A percentile compares a stretch with the other conserved stretches of the same genome.
phyloP scores from a whole-genome alignment of 2,888 invertebrate species.

The Cacoxenus indagator region DNA sequence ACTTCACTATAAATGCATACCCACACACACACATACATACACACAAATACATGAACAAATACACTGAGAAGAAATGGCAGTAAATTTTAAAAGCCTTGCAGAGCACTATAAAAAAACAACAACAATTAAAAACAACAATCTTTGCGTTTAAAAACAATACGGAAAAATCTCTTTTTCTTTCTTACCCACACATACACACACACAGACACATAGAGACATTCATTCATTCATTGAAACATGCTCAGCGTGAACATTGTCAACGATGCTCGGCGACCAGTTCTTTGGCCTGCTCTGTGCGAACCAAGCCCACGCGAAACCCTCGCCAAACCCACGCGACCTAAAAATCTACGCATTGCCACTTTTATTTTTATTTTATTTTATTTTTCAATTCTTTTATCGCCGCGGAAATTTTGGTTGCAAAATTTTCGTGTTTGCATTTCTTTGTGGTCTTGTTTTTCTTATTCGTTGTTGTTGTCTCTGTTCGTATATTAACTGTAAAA shows the following conservation, averaged over 20 bases:
- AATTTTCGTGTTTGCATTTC: not conserved
- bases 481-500: conserved; percentile 3
- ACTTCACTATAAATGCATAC: conserved; percentile 25
- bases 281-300: no score
- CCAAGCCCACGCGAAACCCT: no score
- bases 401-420: not conserved
- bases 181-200: not conserved
- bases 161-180: not conserved
- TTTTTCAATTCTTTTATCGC: no score
- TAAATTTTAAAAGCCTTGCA: conserved; percentile 3
- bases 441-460: not conserved
- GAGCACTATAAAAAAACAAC: no score
- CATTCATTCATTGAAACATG: not conserved
- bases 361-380: no score
- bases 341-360: no score
- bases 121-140: conserved; percentile 22
- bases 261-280: no score
- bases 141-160: not conserved
- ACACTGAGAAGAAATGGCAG: not conserved
- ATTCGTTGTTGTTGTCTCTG: not conserved
- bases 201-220: not conserved
- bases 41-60: conserved; percentile 11
- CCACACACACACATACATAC: conserved; percentile 34
- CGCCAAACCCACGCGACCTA: no score
- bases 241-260: no score